phyloP scores from a whole-genome alignment of 2,888 invertebrate genomes.

The Chymomyza caudatula region DNA sequence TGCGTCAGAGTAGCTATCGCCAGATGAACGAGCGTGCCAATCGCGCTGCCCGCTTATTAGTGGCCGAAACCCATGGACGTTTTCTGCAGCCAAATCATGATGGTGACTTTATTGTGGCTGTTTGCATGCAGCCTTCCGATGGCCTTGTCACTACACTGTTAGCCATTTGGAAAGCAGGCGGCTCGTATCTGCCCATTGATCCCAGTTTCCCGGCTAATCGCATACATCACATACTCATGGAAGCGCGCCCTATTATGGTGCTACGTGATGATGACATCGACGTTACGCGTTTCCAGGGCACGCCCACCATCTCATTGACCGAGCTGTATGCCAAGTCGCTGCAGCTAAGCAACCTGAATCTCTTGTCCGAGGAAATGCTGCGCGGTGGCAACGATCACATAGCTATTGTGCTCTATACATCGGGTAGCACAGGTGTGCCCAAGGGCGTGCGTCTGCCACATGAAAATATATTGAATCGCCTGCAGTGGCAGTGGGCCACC shows the following conservation, averaged over 20 bases:
- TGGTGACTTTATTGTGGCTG: constrained; percentile 86
- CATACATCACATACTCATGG: constrained; percentile 86
- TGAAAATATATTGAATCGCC: constrained; percentile 87
- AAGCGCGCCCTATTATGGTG: constrained; percentile 83
- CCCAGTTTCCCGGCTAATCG: constrained; percentile 84
- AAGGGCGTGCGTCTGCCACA: constrained; percentile 93
- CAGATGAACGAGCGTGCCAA: constrained; percentile 79
- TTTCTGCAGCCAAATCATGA: constrained; percentile 80
- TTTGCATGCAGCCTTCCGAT: constrained; percentile 88
- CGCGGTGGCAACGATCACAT: constrained; percentile 61
- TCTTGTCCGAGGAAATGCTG: constrained; percentile 77
- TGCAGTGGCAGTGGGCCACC: constrained; percentile 91
- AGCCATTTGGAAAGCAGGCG: constrained; percentile 89
- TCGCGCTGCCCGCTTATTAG: constrained; percentile 77
- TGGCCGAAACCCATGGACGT: constrained; percentile 67
- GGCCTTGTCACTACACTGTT: constrained; percentile 83
- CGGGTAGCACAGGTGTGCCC: constrained; percentile 93
- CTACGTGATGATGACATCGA: constrained; percentile 82
- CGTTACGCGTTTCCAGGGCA: constrained; percentile 61
- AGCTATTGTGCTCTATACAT: constrained; percentile 78
- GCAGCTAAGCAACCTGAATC: constrained; percentile 63
- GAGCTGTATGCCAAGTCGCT: constrained; percentile 70
- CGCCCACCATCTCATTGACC: constrained; percentile 58
- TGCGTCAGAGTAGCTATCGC: constrained; percentile 75
- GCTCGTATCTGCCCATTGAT: constrained; percentile 91